These are phyloP conservation scores for Vulpes ferrilata DNA, from an alignment of 2,113 vertebrate genomes.

Conservation along the genomic window DNA sequence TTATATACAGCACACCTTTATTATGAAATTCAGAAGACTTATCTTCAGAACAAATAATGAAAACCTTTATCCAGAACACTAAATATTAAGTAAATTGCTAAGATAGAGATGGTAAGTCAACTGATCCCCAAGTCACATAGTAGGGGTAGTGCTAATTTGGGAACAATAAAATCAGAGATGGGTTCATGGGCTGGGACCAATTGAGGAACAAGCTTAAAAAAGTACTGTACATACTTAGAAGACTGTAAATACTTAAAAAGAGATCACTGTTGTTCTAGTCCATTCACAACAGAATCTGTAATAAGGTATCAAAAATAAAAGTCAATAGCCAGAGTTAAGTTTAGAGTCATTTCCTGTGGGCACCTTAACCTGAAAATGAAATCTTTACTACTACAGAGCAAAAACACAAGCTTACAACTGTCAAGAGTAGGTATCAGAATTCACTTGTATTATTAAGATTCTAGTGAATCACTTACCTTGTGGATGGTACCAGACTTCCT, in stretches of 20 bases:
- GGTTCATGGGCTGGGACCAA: not conserved
- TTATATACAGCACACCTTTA: not conserved
- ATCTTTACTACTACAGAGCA: not conserved
- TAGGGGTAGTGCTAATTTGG: not conserved
- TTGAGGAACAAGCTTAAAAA: not conserved
- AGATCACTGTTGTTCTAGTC: not conserved
- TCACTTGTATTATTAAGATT: not conserved
- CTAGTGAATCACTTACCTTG: not conserved
- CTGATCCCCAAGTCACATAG: not conserved
- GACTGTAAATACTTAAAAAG: not conserved
- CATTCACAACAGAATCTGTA: not conserved
- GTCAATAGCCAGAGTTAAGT: not conserved
- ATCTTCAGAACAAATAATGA: slow-evolving; percentile 29
- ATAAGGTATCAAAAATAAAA: not conserved
- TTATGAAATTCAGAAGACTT: slow-evolving; percentile 41
- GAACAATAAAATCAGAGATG: slow-evolving; percentile 13
- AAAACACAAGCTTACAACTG: slow-evolving; percentile 8
- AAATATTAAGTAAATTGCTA: slow-evolving; percentile 18
- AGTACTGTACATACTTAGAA: not conserved
- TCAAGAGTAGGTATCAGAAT: not conserved
- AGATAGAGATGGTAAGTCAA: not conserved
- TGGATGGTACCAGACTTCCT: not conserved
- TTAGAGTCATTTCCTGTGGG: not conserved
- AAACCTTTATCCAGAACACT: not conserved
- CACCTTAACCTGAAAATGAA: slow-evolving; percentile 29